Evolutionary conservation across 23 tunicate genomes (phyloP), one percentile per base, ranked within the genome.

Genomic region (Oikopleura albicans): DNA sequence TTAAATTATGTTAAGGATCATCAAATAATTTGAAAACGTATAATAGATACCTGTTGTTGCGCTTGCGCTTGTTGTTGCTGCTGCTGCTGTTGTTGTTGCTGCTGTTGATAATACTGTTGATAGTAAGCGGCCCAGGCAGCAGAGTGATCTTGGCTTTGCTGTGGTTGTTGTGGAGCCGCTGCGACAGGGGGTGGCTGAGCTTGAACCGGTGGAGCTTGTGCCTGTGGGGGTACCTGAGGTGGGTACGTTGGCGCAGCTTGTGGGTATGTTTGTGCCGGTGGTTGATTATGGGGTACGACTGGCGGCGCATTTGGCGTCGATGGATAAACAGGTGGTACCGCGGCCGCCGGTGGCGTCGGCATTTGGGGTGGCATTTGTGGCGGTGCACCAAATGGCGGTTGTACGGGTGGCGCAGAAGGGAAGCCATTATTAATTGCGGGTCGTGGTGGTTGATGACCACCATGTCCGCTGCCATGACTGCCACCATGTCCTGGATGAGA

Each of bases 301-400:
- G 79, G 79, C 33, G 79, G 79, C 79, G 35, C 35, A 12, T 29
- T 29, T 71, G 79, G 79, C 22, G 63, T 49, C 63, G 63, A 49
- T 22, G 79, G 35, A 12, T 16, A 29, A 16, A 71, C 27, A 34
- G 27, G 79, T 2, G 79, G 79, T 71, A 37, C 34, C 28, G 34
- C 79, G 36, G 79, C 79, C 2, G 2, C 34, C 2, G 33, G 79
- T 12, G 79, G 79, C 36, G 4, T 16, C 34, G 79, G 79, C 79
- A 71, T 71, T 4, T 71, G 79, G 35, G 79, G 79, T 12, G 79
- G 79, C 79, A 71, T 71, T 71, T 71, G 79, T 71, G 79, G 79
- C 4, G 79, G 79, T 22, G 37, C 79, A 71, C 79, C 79, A 71
- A 12, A 71, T 71, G 79, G 79, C 28, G 79, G 79, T 31, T 71